Base-by-base conservation (phyloP, 2,113 vertebrate species). In the Pseudorasbora parva region DNA sequence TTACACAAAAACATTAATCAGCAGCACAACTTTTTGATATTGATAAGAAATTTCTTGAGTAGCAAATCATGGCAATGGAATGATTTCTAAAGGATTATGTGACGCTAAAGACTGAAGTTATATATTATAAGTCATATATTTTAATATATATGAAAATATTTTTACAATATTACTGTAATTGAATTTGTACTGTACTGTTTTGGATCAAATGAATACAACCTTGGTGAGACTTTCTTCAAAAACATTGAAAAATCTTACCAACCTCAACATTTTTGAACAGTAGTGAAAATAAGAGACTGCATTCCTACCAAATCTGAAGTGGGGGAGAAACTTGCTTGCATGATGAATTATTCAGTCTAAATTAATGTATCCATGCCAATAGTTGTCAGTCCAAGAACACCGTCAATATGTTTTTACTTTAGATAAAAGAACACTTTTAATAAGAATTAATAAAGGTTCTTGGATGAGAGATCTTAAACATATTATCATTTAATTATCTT, bases 401-500 rank as follows among this genome's bases (percentile, higher is more conserved):
- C 37, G 30, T 21, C 30, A 37, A 37, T 37, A 6, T 37, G 37
- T 37, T 37, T 37, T 37, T 3, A 2, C 51, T 54, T 54, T 21
- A 6, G 51, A 54, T 21, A 54, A 54, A 21, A 21, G 0, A 54
- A 54, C 51, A 54, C 6, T 8, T 68, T 68, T 21, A 41, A 69
- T n/a, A 21, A 41, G 17, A 71, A 45, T 71, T 3, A 45, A 71
- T 23, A 41, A 56, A 14, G 6, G 5, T 11, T 37, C 30, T 41
- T 56, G 51, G 17, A 57, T 56, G 6, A 21, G 21, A 33, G 49
- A 56, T 56, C 49, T 75, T 49, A 17, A 74, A 30, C 49, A 75
- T 76, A 60, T 64, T 66, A 25, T 49, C 43, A 66, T 66, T 47
- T 66, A 66, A 79, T 47, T 49, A 66, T 66, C 17, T 30, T 3